Evolutionary conservation across 2,113 vertebrate species (phyloP).

Genomic region (Perognathus longimembris): DNA sequence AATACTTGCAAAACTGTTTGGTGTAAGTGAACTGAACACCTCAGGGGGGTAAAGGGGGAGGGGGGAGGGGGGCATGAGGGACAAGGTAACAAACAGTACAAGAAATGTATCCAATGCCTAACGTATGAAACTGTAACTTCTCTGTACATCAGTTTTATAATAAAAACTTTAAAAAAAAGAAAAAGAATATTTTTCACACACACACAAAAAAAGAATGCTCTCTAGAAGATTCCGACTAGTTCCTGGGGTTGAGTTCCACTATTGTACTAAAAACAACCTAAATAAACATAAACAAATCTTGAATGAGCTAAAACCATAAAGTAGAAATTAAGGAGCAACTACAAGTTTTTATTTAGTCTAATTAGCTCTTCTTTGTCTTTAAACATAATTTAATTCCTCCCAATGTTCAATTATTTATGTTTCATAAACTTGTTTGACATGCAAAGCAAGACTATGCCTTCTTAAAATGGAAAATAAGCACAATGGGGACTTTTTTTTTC

Average conservation of each 20-base stretch:
- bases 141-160: too few species aligned
- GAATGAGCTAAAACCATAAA: neutral
- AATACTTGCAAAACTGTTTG: too few species aligned
- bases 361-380: neutral
- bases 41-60: too few species aligned
- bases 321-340: neutral
- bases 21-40: too few species aligned
- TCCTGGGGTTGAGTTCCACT: neutral
- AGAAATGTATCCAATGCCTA: too few species aligned
- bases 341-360: neutral
- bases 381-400: neutral
- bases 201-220: too few species aligned
- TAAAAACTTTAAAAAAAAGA: too few species aligned
- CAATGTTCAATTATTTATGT: neutral
- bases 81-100: too few species aligned
- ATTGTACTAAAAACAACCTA: neutral
- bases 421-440: constrained; percentile 8
- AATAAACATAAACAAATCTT: neutral
- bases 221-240: neutral
- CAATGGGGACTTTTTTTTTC: neutral
- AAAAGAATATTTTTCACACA: too few species aligned
- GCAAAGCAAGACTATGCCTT: neutral
- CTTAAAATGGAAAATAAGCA: neutral
- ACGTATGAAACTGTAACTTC: too few species aligned
- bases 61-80: too few species aligned